These are phyloP conservation scores for Amphimallon solstitiale DNA, from an alignment of 2,888 invertebrate species.

Conservation along the genomic window DNA sequence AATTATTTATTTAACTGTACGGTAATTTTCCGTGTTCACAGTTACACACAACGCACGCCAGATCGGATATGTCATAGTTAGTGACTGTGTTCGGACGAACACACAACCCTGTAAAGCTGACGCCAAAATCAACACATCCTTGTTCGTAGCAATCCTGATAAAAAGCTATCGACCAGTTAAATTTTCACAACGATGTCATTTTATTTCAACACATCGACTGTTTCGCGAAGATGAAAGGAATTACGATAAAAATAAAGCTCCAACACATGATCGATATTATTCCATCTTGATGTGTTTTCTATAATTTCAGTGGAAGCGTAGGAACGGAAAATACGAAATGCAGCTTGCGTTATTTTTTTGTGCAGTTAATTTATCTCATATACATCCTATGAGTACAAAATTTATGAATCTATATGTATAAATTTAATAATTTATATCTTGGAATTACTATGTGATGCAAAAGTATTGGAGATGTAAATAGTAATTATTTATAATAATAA, in stretches of 20 bases:
- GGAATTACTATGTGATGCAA: no score
- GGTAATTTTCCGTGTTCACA: conserved; percentile 19
- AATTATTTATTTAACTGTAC: background rate
- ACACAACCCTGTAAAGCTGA: conserved; percentile 44
- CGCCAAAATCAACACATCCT: conserved; percentile 44
- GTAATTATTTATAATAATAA: no score
- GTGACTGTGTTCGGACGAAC: conserved; percentile 29
- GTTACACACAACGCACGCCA: conserved; percentile 22
- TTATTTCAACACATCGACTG: conserved; percentile 4
- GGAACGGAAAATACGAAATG: no score
- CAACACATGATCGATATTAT: conserved; percentile 21
- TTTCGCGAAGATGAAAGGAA: conserved; percentile 9
- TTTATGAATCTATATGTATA: no score
- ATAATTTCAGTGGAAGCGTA: no score
- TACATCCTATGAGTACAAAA: no score
- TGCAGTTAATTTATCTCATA: no score
- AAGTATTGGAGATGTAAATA: no score
- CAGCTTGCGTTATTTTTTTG: no score
- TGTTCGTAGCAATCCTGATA: conserved; percentile 45
- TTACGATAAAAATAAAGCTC: conserved; percentile 18
- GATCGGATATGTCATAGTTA: conserved; percentile 31
- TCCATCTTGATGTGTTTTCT: background rate
- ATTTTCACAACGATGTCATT: conserved; percentile 27
- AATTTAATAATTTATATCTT: no score
- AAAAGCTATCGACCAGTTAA: conserved; percentile 47